A percentile compares a stretch with the other conserved stretches of the same genome.
These are phyloP conservation scores for Megamerina dolium DNA, from an alignment of 2,888 invertebrate species.

Conservation along the genomic window DNA sequence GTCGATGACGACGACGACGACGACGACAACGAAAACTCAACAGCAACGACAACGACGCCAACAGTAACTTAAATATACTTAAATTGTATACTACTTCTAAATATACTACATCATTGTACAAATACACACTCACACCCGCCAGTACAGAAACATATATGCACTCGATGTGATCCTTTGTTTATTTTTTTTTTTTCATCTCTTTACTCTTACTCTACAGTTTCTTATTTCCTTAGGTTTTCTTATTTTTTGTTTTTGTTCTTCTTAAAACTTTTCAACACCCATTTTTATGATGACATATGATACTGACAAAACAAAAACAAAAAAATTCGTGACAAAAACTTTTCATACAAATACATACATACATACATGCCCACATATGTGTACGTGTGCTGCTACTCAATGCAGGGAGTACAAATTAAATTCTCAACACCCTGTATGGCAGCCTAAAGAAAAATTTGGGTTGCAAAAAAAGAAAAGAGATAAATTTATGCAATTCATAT, in stretches of 20 bases:
- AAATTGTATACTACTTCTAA: too few species aligned
- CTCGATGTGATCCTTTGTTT: neutral
- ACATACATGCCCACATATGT: too few species aligned
- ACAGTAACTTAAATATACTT: conserved; percentile 16
- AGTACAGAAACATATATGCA: neutral
- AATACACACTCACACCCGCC: neutral
- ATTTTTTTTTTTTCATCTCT: neutral
- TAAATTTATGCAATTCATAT: too few species aligned
- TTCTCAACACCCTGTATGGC: too few species aligned
- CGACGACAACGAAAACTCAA: neutral
- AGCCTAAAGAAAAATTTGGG: too few species aligned
- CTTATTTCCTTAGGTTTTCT: neutral
- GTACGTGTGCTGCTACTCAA: too few species aligned
- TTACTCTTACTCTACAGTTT: too few species aligned
- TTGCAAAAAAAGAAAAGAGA: too few species aligned
- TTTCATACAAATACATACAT: too few species aligned
- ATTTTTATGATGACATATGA: conserved; percentile 36
- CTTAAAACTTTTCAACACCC: conserved; percentile 30
- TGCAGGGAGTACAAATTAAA: too few species aligned
- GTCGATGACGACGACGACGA: neutral
- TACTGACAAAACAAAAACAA: neutral
- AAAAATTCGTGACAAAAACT: neutral
- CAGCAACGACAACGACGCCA: neutral
- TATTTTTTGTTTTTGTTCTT: neutral
- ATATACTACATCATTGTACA: too few species aligned